phyloP scores from a whole-genome alignment of 2,113 vertebrate genomes.

The Lutjanus erythropterus region DNA sequence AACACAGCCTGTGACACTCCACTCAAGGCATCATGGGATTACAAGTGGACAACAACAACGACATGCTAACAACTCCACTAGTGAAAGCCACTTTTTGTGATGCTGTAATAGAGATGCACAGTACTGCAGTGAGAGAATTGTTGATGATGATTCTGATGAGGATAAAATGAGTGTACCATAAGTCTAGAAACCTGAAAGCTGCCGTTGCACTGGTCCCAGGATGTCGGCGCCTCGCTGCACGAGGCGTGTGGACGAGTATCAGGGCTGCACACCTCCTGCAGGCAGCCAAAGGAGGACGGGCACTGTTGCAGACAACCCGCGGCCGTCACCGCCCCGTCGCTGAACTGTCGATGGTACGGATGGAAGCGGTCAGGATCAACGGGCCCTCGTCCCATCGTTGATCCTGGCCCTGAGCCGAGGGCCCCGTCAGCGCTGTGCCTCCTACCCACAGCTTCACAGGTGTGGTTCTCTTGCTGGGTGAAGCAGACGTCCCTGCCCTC shows the following conservation, averaged over 20 bases:
- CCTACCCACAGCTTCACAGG: constrained; percentile 78
- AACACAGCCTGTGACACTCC: too few relatives aligned
- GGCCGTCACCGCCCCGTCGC: constrained; percentile 75
- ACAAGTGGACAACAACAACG: too few relatives aligned
- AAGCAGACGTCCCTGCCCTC: constrained; percentile 36
- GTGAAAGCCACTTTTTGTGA: too few relatives aligned
- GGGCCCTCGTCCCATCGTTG: constrained; percentile 42
- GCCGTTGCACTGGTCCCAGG: constrained; percentile 68
- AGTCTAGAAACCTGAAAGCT: constrained; percentile 53
- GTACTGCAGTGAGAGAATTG: too few relatives aligned
- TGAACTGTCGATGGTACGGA: constrained; percentile 89
- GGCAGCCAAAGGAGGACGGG: constrained; percentile 81
- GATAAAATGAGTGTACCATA: neutral
- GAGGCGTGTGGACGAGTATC: constrained; percentile 53
- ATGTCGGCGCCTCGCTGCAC: constrained; percentile 25
- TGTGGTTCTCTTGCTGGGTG: constrained; percentile 46
- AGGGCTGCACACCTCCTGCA: constrained; percentile 76
- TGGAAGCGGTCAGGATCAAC: constrained; percentile 85
- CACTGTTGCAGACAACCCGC: constrained; percentile 62
- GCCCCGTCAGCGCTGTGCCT: constrained; percentile 86
- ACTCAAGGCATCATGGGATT: too few relatives aligned
- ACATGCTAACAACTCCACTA: too few relatives aligned
- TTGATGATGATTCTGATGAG: too few relatives aligned
- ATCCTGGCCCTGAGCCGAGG: constrained; percentile 61
- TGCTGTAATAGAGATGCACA: too few relatives aligned